Evolutionary conservation across 1,140 invertebrate genomes (phyloP), one percentile per base, ranked within the genome.

Genomic region (Lepidurus couesii): DNA sequence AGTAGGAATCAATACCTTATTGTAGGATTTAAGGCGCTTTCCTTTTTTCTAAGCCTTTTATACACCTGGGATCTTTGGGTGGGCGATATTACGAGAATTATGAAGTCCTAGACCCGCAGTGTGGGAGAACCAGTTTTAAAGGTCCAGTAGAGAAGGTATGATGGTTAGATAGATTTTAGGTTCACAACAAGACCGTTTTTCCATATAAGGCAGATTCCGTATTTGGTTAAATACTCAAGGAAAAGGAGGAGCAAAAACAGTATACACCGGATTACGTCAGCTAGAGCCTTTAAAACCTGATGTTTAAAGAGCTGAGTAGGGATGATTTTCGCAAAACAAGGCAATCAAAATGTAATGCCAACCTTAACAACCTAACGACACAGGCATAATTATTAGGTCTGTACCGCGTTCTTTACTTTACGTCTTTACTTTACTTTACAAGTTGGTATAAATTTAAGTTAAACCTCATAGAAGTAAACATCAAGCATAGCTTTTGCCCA

Each of bases 61-160:
- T 34, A 34, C 34, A 34, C 4, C 34, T 34, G 34, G 2, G 34
- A 34, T 34, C 1, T 34, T 34, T 34, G 34, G 34, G 34, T 34
- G 34, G 34, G 34, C 0, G 34, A 34, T 34, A 34, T 34, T 4
- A 34, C 34, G 34, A 34, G 4, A 34, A 34, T 34, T 34, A 34
- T 34, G 34, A 34, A 34, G 3, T 34, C 34, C 34, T 16, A 65
- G 53, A 0, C 6, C 21, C 16, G 0, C 16, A 65, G 53, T 65
- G 53, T 65, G 53, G 53, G 53, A 65, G 53, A 65, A n/a, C 53
- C 0, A 65, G 53, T 65, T 65, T 65, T 65, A 65, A 65, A 65
- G 53, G 53, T 65, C 53, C 53, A 65, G 1, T 13, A 65, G 47
- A 65, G 47, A 21, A 65, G 47, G 47, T 21, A 65, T 5, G 53